These are phyloP conservation scores for Teleiodes luculella DNA, from an alignment of 2,888 invertebrate genomes.

Conservation along the genomic window DNA sequence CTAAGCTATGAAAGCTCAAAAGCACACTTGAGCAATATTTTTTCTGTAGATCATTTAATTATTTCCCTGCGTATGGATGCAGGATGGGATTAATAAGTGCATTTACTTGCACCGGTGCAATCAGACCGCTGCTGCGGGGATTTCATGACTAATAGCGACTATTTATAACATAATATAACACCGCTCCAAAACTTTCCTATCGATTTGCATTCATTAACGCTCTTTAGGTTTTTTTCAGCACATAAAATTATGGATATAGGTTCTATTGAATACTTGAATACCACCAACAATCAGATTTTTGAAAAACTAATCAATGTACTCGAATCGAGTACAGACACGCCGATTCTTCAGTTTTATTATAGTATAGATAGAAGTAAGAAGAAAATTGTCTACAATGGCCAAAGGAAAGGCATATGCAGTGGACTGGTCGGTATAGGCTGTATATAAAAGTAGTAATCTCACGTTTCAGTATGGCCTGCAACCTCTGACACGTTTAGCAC, in stretches of 20 bases:
- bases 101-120: conserved; percentile 46
- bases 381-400: too few relatives aligned
- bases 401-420: too few relatives aligned
- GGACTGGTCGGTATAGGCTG: too few relatives aligned
- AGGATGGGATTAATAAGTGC: conserved; percentile 73
- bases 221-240: neutral
- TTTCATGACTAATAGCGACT: too few relatives aligned
- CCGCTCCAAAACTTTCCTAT: neutral
- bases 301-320: too few relatives aligned
- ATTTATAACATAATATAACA: too few relatives aligned
- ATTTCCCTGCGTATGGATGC: conserved; percentile 59
- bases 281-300: too few relatives aligned
- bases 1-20: too few relatives aligned
- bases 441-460: conserved; percentile 23
- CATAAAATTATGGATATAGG: conserved; percentile 23
- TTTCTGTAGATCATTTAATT: neutral
- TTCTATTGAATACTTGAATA: too few relatives aligned
- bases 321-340: too few relatives aligned
- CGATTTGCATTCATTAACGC: neutral
- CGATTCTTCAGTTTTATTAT: too few relatives aligned
- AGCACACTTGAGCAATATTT: neutral
- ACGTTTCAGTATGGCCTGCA: conserved; percentile 27
- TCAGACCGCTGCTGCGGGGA: conserved; percentile 39
- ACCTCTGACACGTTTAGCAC: conserved; percentile 27
- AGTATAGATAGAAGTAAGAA: too few relatives aligned